Percentiles rank a stretch among this genome's conserved stretches.
Conservation (phyloP, 2,113 vertebrate genomes). For the Phaetusa simplex region DNA sequence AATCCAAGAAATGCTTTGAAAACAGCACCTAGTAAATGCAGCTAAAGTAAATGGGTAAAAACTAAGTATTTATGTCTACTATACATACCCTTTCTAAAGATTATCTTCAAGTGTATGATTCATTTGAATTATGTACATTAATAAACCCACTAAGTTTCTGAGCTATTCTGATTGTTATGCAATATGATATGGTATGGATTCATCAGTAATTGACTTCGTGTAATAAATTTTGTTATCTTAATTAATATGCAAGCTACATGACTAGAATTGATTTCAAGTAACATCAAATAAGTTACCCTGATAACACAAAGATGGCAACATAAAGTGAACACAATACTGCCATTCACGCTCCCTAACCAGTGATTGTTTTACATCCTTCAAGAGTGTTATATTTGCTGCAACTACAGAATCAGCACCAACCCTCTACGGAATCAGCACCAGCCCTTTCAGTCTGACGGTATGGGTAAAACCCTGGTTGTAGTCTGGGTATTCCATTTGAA, state of each 20-base stretch:
- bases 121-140: background rate
- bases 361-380: background rate
- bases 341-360: background rate
- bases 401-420: background rate
- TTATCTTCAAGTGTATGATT: background rate
- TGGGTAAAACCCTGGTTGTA: background rate
- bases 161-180: background rate
- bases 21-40: background rate
- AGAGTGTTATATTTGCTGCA: background rate
- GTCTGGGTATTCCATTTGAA: background rate
- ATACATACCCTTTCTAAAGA: background rate
- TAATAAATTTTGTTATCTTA: background rate
- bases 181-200: background rate
- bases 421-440: background rate
- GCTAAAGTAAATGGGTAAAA: background rate
- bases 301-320: background rate
- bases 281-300: background rate
- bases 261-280: background rate
- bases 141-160: background rate
- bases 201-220: background rate
- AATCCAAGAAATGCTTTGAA: background rate
- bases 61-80: background rate
- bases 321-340: background rate
- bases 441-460: background rate
- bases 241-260: background rate